Conservation (phyloP, 2,888 invertebrate species). For the Leucophora obtusa region DNA sequence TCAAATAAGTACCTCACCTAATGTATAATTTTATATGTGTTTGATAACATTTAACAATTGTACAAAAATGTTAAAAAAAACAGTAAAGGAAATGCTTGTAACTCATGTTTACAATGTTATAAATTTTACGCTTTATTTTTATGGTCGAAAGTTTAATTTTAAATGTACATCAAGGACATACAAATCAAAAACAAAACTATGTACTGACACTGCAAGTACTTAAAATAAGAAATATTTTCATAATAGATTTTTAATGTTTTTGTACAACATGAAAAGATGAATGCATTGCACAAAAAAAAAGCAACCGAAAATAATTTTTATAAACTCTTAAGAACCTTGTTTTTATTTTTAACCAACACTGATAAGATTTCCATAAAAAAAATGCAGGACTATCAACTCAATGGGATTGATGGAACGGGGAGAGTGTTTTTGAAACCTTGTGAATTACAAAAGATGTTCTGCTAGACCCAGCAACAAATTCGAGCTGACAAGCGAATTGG, state of each 20-base stretch:
- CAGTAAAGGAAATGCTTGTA: constrained; percentile 51
- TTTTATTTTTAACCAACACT: no score
- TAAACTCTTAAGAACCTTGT: no score
- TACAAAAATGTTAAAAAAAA: constrained; percentile 19
- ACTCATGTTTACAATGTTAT: constrained; percentile 58
- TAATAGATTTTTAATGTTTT: constrained; percentile 31
- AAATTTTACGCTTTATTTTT: constrained; percentile 55
- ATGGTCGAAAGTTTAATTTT: constrained; percentile 46
- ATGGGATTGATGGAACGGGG: no score
- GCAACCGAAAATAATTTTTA: no score
- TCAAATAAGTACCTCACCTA: neutral
- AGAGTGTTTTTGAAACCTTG: no score
- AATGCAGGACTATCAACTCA: no score
- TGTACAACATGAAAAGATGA: neutral
- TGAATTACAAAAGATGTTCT: no score
- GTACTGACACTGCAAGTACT: constrained; percentile 23
- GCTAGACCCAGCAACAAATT: no score
- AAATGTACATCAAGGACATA: constrained; percentile 50
- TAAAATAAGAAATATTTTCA: constrained; percentile 27
- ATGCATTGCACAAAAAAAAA: neutral
- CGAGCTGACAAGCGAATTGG: no score
- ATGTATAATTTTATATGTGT: neutral
- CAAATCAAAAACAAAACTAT: constrained; percentile 44
- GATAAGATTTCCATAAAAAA: no score
- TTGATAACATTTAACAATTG: constrained; percentile 28